Evolutionary conservation across 2,888 invertebrate genomes (phyloP), one percentile per base, ranked within the genome.

Genomic region (Eulithis prunata): DNA sequence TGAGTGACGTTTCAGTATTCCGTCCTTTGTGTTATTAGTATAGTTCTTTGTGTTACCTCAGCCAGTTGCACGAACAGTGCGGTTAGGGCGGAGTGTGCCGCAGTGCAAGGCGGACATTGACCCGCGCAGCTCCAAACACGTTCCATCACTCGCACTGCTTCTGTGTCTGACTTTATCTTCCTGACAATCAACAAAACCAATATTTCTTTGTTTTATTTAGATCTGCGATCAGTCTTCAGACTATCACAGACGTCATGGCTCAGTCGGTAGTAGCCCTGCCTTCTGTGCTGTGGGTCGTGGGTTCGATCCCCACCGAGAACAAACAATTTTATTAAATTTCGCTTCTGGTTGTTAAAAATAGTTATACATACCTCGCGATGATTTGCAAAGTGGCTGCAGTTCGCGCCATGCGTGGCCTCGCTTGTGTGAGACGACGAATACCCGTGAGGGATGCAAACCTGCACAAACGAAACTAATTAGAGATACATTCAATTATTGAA

Each of bases 341-440:
- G 21, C 21, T 21, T 21, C 21, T 21, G 21, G 2, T 21, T 21
- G 21, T 21, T 21, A 21, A 21, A 21, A 21, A 21, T 21, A 21
- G 21, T 21, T 21, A 21, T 2, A 8, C 38, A 62, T 69, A 90
- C 91, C 89, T 84, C 13, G 83, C 84, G 0, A 88, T 69, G 0
- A 82, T 70, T 2, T 77, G 80, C 6, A 92, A 75, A 0, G 83
- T 79, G 10, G 90, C 87, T 0, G 85, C 83, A 0, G 83, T 76
- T 4, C 79, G 78, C 0, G 89, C 91, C 2, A 83, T 81, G 10
- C 64, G 69, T 13, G 85, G 82, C 0, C 89, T 73, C 13, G 90
- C 75, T 0, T 86, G 81, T 32, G 86, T 75, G 68, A 90, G 63
- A 0, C 81, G 77, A 0, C 83, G 81, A 12, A 87, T 11, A 0